Conservation (phyloP, 1,140 invertebrate genomes). For the Lerema accius region DNA sequence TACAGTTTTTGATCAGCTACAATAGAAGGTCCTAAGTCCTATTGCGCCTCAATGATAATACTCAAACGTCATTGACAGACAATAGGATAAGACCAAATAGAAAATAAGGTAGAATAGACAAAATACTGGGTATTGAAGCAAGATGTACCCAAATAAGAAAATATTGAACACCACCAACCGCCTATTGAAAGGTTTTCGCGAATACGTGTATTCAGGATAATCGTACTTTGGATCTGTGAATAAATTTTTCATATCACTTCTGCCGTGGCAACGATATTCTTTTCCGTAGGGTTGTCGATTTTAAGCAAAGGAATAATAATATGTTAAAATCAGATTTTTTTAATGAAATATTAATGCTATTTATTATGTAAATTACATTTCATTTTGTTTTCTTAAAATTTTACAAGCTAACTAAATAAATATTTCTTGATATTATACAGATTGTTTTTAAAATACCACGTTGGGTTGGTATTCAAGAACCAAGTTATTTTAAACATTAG, state of each 20-base stretch:
- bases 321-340: not conserved
- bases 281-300: constrained; percentile 4
- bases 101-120: constrained; percentile 8
- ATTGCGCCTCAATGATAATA: constrained; percentile 14
- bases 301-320: not conserved
- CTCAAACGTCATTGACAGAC: constrained; percentile 21
- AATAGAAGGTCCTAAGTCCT: constrained; percentile 4
- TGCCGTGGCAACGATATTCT: constrained; percentile 10
- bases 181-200: constrained; percentile 21
- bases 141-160: constrained; percentile 21
- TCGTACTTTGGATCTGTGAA: constrained; percentile 23
- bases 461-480: too few species aligned
- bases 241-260: constrained; percentile 31
- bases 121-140: constrained; percentile 8
- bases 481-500: too few species aligned
- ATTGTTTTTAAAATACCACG: too few species aligned
- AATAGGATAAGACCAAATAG: constrained; percentile 23
- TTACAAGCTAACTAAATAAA: too few species aligned
- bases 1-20: constrained; percentile 3
- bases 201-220: constrained; percentile 21
- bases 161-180: constrained; percentile 27
- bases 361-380: too few species aligned
- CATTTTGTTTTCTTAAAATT: too few species aligned
- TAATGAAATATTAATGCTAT: too few species aligned
- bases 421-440: too few species aligned